Evolutionary conservation across 1,140 invertebrate genomes (phyloP), one percentile per base, ranked within the genome.

Genomic region (Temnothorax curvispinosus): DNA sequence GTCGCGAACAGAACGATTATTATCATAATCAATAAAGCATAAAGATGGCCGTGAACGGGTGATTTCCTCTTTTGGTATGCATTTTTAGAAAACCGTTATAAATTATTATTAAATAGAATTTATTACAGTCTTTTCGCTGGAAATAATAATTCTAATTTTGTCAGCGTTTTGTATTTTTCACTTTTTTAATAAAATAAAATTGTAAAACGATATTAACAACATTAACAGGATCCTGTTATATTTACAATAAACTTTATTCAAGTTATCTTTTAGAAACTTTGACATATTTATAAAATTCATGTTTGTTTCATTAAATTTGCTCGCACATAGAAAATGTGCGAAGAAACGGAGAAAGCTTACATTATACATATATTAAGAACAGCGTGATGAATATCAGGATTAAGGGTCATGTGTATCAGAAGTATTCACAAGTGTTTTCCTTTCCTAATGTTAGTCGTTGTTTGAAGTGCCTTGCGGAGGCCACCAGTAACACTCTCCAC

Each of bases 1-100:
- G 71, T 77, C 77, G 85, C 85, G 74, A 87, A 67, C 60, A 76
- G 76, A 32, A 21, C 84, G 88, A 92, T 91, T 90, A 92, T 91
- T 90, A 90, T 93, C 87, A 90, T 92, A 92, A 93, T 93, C 91
- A 86, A 89, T 85, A 80, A 18, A 27, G 65, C 62, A 82, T 86
- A n/a, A 44, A 47, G 58, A 80, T 67, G 44, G 47, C 11, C 21
- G 38, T 65, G 69, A 74, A 35, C 35, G 62, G 21, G 27, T 21
- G 3, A 15, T 44, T 69, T 64, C 56, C 3, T 18, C 11, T 15
- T 15, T 52, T 4, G 27, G 0, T 8, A 44, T n/a, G 41, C 56
- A 78, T 64, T 8, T n/a, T 13, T 56, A 56, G 21, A 56, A 71
- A 71, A 52, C 11, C 41, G 44, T 60, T n/a, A 21, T 9, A 18